phyloP scores from a whole-genome alignment of 1,140 invertebrate genomes.

The Anadara kagoshimensis region DNA sequence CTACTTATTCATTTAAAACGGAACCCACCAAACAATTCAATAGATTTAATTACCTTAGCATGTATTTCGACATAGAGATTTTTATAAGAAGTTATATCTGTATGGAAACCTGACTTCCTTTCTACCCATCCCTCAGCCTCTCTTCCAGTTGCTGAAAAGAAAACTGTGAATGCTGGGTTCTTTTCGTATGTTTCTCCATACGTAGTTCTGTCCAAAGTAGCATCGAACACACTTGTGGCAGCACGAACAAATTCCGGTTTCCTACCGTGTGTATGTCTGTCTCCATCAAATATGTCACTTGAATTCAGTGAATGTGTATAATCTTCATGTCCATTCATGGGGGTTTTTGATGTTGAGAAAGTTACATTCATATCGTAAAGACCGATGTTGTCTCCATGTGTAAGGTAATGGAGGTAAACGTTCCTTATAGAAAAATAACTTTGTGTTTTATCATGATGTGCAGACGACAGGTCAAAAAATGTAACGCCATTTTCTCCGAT shows the following conservation, averaged over 20 bases:
- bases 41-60: neutral
- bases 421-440: conserved; percentile 36
- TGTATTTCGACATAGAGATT: conserved; percentile 36
- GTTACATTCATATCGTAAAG: conserved; percentile 39
- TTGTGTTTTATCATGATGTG: conserved; percentile 9
- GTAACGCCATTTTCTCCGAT: conserved; percentile 42
- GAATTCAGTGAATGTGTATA: conserved; percentile 46
- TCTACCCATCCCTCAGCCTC: conserved; percentile 37
- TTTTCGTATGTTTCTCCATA: conserved; percentile 39
- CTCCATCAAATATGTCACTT: conserved; percentile 53
- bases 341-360: conserved; percentile 47
- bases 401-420: conserved; percentile 39
- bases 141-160: conserved; percentile 17
- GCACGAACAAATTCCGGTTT: conserved; percentile 46
- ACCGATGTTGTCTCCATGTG: conserved; percentile 41
- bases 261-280: neutral
- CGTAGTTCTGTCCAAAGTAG: conserved; percentile 22
- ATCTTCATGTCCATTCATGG: conserved; percentile 48
- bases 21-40: too few species aligned
- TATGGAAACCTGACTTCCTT: conserved; percentile 35
- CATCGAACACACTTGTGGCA: conserved; percentile 48
- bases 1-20: too few species aligned
- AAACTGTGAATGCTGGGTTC: conserved; percentile 38
- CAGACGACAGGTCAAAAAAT: conserved; percentile 31
- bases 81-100: conserved; percentile 45